Evolutionary conservation across 2,888 invertebrate species (phyloP).

Genomic region (Phasia obesa): DNA sequence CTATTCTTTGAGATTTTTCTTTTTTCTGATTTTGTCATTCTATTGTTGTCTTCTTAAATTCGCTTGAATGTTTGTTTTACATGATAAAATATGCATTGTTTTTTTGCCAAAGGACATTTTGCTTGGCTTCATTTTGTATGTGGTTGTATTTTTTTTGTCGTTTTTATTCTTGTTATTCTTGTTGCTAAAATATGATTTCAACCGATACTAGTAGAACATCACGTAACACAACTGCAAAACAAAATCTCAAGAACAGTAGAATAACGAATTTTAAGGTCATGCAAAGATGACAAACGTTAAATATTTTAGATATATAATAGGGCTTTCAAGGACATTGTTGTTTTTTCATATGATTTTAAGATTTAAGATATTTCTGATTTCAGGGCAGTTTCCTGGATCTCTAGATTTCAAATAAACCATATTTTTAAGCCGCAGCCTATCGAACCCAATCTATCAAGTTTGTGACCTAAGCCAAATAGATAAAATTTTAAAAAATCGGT

Average conservation of each 20-base stretch:
- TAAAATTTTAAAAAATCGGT: too few relatives aligned
- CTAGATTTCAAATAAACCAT: too few relatives aligned
- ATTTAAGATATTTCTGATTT: too few relatives aligned
- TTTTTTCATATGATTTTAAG: too few relatives aligned
- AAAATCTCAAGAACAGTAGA: slow-evolving; percentile 18
- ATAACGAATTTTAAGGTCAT: not conserved
- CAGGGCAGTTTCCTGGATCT: too few relatives aligned
- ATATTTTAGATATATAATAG: too few relatives aligned
- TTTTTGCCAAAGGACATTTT: slow-evolving; percentile 57
- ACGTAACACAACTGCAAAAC: slow-evolving; percentile 1
- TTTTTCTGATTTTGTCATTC: slow-evolving; percentile 4
- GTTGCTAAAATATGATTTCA: not conserved
- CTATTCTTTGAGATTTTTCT: not conserved
- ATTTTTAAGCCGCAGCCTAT: too few relatives aligned
- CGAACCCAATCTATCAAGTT: too few relatives aligned
- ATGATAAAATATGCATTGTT: slow-evolving; percentile 64
- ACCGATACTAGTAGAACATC: not conserved
- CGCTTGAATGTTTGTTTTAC: slow-evolving; percentile 51
- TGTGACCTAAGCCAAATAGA: too few relatives aligned
- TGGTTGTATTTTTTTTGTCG: slow-evolving; percentile 1
- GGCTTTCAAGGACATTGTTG: too few relatives aligned
- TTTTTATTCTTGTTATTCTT: slow-evolving; percentile 14
- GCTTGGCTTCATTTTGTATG: slow-evolving; percentile 40
- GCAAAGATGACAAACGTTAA: not conserved
- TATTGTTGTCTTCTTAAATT: slow-evolving; percentile 35